Base-by-base conservation (phyloP, 2,888 invertebrate genomes). In the Dolomedes plantarius region DNA sequence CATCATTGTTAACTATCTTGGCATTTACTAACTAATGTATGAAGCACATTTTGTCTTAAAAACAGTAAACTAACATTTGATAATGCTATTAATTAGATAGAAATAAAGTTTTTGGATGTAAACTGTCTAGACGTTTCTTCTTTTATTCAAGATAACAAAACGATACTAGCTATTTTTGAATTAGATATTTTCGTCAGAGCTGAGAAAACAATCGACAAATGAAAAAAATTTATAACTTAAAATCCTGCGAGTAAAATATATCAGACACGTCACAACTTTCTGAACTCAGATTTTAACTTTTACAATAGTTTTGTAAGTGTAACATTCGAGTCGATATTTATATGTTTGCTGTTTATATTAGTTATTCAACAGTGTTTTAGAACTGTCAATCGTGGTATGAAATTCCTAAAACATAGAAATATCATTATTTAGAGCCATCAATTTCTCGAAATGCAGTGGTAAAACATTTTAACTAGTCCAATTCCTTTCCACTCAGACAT, bases 61-160 rank as follows among this genome's bases (percentile, higher is more conserved):
- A 85, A 77, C 68, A 77, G 62, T 73, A 73, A 85, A 76, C 77
- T 85, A 77, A 73, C 72, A 77, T 85, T 85, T 85, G 83, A 85
- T 85, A 85, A 77, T 85, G 83, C 83, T 85, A 85, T 85, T 77
- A 77, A 85, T 32, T 85, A 85, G 83, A 85, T 85, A 85, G 83
- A 85, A 85, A 85, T 85, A 85, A 83, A 77, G 77, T 72, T 85
- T 83, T 85, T 85, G 82, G 77, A 85, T 85, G 83, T 85, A 85
- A 77, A 64, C 19, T 71, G 78, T 72, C 62, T 75, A 67, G 39
- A 39, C 16, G 32, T 81, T 19, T 23, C 32, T 79, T 67, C 36
- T 32, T 36, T 67, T 67, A 16, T 16, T 16, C 56, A 16, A 23
- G 5, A 56, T 23, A 56, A 23, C 19, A 19, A 2, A 46, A 16